Base-by-base conservation (phyloP, 2,888 invertebrate species). In the Arge pagana region DNA sequence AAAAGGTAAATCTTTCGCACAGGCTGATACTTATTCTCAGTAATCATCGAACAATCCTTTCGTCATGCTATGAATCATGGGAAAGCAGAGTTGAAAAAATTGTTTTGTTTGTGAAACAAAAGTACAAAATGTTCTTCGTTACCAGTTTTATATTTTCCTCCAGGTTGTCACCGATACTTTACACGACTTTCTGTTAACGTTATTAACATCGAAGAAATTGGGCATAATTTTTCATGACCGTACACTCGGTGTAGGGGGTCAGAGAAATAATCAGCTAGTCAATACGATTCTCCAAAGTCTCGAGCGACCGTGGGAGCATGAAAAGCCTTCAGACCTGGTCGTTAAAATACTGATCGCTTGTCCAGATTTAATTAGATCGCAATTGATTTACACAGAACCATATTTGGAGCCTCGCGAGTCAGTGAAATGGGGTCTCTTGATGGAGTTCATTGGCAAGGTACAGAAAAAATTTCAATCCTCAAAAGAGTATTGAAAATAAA, bases 201-300 rank as follows among this genome's bases (percentile, higher is more conserved):
- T 94, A 2, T 85, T 90, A 56, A 89, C 91, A 2, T 90, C 89
- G 0, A 83, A 86, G 60, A 89, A 86, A 70, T 72, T 84, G 65
- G 93, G 93, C 5, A 82, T 94, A 8, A 85, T 88, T 61, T 93
- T 93, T 67, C 80, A 83, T 59, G 89, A 91, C 64, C 83, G 81
- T 60, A 78, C 81, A 3, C 71, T 86, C 21, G 88, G 88, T 23
- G 80, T 83, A 31, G 77, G 81, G n/a, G 81, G 81, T 59, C 76
- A 77, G 1, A 81, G 80, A 58, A 81, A 83, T 61, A 88, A 87
- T 71, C 80, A 81, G 55, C 79, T 85, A 51, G 77, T 86, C 48
- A 82, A 81, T 60, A 82, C 84, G 60, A 81, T 89, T 19, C 67
- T 90, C 35, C 81, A 86, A 15, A 82, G 82, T 28, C 71, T 90